Conservation (phyloP, 2,113 vertebrate genomes). For the Pseudopodoces humilis region DNA sequence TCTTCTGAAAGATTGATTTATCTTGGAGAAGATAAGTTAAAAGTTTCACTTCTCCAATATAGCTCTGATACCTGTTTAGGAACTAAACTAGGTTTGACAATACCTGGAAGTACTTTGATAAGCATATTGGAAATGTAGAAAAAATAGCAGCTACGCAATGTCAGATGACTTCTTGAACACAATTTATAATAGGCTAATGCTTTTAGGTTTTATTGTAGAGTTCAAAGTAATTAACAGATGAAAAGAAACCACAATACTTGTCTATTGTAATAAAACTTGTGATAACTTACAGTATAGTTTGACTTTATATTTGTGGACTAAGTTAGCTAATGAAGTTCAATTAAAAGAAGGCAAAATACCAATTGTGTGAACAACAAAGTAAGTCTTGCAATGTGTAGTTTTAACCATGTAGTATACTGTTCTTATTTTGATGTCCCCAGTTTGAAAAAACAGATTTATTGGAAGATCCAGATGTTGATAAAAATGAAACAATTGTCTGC, state of each 20-base stretch:
- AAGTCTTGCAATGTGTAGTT: fast-evolving
- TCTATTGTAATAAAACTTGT: neutral
- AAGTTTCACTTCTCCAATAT: neutral
- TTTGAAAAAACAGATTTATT: neutral
- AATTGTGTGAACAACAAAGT: neutral
- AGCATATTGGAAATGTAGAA: neutral
- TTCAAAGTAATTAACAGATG: neutral
- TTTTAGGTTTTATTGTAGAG: neutral
- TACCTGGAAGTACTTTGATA: neutral
- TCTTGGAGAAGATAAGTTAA: neutral
- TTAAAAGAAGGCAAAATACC: neutral
- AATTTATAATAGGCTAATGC: neutral
- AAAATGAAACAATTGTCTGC: neutral
- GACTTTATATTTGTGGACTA: neutral
- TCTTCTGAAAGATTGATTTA: neutral
- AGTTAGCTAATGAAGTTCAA: neutral
- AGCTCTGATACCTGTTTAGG: neutral
- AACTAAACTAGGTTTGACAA: neutral
- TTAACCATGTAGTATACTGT: neutral
- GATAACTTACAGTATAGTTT: neutral
- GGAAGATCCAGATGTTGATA: neutral
- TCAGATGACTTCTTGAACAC: neutral
- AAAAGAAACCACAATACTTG: neutral
- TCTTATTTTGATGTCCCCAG: neutral
- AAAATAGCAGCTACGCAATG: neutral